Conservation (phyloP, 2,888 invertebrate species). For the Elmis aenea region DNA sequence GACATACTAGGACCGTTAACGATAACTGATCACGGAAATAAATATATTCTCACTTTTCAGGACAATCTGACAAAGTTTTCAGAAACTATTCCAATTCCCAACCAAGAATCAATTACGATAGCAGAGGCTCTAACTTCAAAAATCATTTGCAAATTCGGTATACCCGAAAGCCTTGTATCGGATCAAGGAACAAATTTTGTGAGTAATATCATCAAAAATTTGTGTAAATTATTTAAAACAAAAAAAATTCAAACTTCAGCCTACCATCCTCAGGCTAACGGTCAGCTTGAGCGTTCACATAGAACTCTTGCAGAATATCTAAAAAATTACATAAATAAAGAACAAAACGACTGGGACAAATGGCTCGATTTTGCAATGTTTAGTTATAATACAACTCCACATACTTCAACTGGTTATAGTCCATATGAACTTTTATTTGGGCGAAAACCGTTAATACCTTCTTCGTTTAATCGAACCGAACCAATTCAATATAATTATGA, state of each 20-base stretch:
- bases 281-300: constrained; percentile 33
- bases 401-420: constrained; percentile 23
- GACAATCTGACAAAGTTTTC: constrained; percentile 31
- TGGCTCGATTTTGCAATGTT: constrained; percentile 24
- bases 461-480: constrained; percentile 17
- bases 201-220: constrained; percentile 26
- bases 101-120: constrained; percentile 30
- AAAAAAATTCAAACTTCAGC: constrained; percentile 28
- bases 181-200: constrained; percentile 19
- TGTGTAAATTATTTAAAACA: constrained; percentile 28
- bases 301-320: constrained; percentile 30
- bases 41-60: no score
- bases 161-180: constrained; percentile 9
- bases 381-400: constrained; percentile 25
- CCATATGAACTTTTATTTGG: constrained; percentile 25
- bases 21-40: constrained; percentile 23
- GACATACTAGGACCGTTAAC: constrained; percentile 3
- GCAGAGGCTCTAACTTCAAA: constrained; percentile 20
- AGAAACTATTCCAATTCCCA: constrained; percentile 26
- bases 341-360: constrained; percentile 19
- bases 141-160: constrained; percentile 22
- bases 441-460: constrained; percentile 12
- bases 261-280: constrained; percentile 31
- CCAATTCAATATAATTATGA: constrained; percentile 29
- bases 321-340: constrained; percentile 27